Percentiles rank a stretch among this genome's conserved stretches.
These are phyloP conservation scores for Typhlomys cinereus DNA, from an alignment of 2,113 vertebrate species.

Conservation along the genomic window DNA sequence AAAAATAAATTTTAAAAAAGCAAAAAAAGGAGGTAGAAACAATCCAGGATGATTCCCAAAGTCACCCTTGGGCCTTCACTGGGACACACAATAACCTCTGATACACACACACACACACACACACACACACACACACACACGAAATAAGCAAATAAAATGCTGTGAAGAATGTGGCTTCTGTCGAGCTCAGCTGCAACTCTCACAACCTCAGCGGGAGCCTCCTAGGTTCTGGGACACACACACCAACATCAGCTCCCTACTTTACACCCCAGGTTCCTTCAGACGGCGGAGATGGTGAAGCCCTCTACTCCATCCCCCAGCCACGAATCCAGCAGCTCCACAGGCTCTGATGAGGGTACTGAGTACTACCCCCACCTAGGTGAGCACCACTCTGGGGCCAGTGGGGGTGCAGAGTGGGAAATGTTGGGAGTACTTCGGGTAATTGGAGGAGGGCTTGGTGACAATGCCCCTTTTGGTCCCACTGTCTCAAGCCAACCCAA, in stretches of 20 bases:
- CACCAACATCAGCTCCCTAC: background rate
- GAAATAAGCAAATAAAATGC: no score
- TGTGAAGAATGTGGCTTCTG: no score
- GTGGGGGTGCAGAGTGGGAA: no score
- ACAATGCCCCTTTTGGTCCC: background rate
- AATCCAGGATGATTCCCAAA: no score
- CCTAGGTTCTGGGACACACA: background rate
- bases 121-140: no score
- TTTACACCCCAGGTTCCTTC: constrained; percentile 88
- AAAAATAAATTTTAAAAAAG: no score
- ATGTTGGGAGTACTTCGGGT: no score
- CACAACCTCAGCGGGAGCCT: background rate
- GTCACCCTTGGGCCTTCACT: no score
- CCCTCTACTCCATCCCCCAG: constrained; percentile 93
- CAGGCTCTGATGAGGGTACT: constrained; percentile 89
- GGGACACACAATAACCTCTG: no score
- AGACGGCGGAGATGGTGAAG: constrained; percentile 95
- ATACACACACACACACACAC: no score
- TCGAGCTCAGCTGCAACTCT: background rate
- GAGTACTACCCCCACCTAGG: constrained; percentile 93
- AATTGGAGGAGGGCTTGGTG: background rate
- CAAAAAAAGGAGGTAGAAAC: no score
- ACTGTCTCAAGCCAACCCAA: no score
- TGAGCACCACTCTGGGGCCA: constrained; percentile 54
- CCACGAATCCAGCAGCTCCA: constrained; percentile 90